phyloP scores from a whole-genome alignment of 2,888 invertebrate species.

The Phytoseiulus persimilis region DNA sequence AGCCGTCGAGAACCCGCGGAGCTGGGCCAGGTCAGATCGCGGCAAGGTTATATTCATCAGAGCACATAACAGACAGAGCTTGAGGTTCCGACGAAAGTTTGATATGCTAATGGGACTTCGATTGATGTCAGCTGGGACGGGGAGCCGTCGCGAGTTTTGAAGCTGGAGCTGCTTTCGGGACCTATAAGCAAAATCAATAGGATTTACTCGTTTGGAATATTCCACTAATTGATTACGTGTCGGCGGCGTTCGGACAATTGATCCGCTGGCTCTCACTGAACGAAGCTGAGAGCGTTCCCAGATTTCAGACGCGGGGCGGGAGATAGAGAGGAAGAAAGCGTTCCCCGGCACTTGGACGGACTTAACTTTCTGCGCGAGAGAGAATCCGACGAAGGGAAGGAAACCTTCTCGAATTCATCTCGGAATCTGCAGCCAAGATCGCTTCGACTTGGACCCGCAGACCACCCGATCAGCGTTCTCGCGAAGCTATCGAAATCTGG shows the following conservation, averaged over 20 bases:
- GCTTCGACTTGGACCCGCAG: too few relatives aligned
- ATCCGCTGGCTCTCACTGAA: background rate
- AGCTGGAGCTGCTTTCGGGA: background rate
- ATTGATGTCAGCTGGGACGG: background rate
- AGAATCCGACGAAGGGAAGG: too few relatives aligned
- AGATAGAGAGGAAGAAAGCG: too few relatives aligned
- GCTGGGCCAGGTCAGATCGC: background rate
- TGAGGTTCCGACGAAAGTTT: background rate
- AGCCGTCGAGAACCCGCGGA: background rate
- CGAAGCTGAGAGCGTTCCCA: too few relatives aligned
- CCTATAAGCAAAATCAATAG: background rate
- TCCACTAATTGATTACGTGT: background rate
- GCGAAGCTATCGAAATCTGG: too few relatives aligned
- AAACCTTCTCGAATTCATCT: too few relatives aligned
- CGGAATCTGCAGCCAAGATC: too few relatives aligned
- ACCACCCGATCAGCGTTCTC: too few relatives aligned
- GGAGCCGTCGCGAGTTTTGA: background rate
- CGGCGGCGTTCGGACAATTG: background rate
- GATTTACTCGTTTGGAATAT: background rate
- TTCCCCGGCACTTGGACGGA: too few relatives aligned
- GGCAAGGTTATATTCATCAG: background rate
- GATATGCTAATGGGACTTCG: background rate
- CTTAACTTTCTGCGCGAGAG: too few relatives aligned
- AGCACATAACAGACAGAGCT: background rate
- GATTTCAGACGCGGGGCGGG: too few relatives aligned